Evolutionary conservation across 2,888 invertebrate species (phyloP), one percentile per base, ranked within the genome.

Genomic region (Brenthis hecate): DNA sequence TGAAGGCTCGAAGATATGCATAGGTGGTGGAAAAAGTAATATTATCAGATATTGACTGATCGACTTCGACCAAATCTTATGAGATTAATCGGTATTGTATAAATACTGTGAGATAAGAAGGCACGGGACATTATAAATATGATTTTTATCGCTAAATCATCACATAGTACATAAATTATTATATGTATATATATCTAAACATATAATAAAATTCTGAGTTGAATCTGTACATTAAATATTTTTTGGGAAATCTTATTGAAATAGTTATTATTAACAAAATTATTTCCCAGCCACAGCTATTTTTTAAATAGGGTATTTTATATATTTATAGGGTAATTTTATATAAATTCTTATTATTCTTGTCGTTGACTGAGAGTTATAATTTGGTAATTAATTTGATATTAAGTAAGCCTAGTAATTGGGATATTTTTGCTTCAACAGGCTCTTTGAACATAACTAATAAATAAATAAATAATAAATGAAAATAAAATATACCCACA

Each of bases 31-130:
- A 68, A 61, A 71, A 58, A 55, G 57, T 68, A 55, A 68, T 58
- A 43, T 65, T 68, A 68, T 68, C 68, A 28, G 54, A 14, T 58
- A 50, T 66, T 63, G 62, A 65, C 36, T 61, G 43, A 62, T 50
- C 61, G 58, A 71, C 55, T 43, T 61, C 53, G 43, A 62, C 53
- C 23, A 55, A 68, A 61, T 51, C 61, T 50, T 51, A 47, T 32
- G 23, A 53, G 53, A 48, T 50, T 71, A 71, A 66, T 65, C 56
- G 65, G 19, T 65, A 13, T 62, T 65, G 19, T 57, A 51, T 55
- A 68, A 68, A 68, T 47, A 71, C 23, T 36, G 13, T 6, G 13
- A 3, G 65, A 65, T 65, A 66, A 51, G 62, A 19, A 36, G 55
- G 54, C 71, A 71, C 62, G 56, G n/a, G 68, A 43, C 64, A 65